Evolutionary conservation across 2,797 vertebrate species (phyloP), one percentile per base, ranked within the genome.

Genomic region (Enteromius trimaculatus): DNA sequence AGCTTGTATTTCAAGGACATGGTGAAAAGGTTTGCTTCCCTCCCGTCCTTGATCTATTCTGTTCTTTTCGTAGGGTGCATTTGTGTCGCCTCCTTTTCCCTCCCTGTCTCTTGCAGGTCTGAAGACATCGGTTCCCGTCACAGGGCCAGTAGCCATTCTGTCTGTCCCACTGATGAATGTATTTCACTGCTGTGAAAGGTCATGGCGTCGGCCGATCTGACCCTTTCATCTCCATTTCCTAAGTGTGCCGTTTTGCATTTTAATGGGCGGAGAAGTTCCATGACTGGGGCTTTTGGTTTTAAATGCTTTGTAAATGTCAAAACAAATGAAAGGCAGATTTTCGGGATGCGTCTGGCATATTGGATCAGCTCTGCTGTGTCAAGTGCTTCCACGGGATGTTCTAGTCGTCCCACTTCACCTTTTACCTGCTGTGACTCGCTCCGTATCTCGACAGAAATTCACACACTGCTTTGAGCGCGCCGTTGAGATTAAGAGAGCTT

Each of bases 1-100:
- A 99, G 98, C 97, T 99, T 99, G 96, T 99, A 99, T 99, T 99
- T 99, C 98, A 99, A 99, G 98, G 98, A 99, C 96, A 97, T 99
- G 98, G 99, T 99, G 95, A 99, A 99, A 99, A 99, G 98, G 98
- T 99, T 99, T 99, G 98, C 98, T 96, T 97, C 96, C 95, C 83
- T 89, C 89, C 90, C 90, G 86, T 89, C 90, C 90, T 97, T 97
- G 96, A 95, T 96, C 96, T 96, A 95, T 98, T 98, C 96, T 97
- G 76, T 86, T 82, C 94, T 93, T 93, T 93, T 98, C 95, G 93
- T 98, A 98, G 98, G 97, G 96, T 94, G 95, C 96, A 97, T 99
- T 97, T 98, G 96, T 98, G 96, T 96, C 97, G 91, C 89, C 88
- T 94, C 89, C 85, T 94, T 94, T 94, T 94, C 94, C 92, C 91